Base-by-base conservation (phyloP, 1,140 invertebrate genomes). In the Colletes gigas region DNA sequence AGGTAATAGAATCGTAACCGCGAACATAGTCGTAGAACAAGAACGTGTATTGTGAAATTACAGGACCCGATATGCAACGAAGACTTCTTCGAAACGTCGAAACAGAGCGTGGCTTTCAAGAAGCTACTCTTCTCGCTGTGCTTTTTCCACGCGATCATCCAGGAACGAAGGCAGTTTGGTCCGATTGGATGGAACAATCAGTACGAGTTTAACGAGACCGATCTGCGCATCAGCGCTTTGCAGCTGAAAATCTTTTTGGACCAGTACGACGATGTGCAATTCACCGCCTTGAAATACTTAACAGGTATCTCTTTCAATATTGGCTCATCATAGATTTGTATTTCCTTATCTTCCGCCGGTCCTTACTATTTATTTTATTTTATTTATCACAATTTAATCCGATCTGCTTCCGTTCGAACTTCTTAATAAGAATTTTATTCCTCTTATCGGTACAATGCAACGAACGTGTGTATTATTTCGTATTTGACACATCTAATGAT, bases 181-280 rank as follows among this genome's bases (percentile, higher is more conserved):
- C 96, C 98, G 0, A 95, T 99, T 54, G 98, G 98, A 8, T 98
- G 98, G 98, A 99, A 99, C 92, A 98, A 98, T 87, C 96, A 96
- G 0, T 99, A 99, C 89, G 98, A 98, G 91, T 99, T 99, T 92
- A 99, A 99, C 90, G 98, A 99, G 91, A 98, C 98, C 0, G 98
- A 99, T 94, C 93, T 99, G 14, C 94, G 97, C 83, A 99, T 99
- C 83, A 96, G 96, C 89, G 96, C 97, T 59, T 95, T 97, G 73
- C 98, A 99, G 92, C 93, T 99, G 10, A 95, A 96, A 85, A 98
- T 98, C 93, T 98, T 98, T 92, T 95, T 98, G 63, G 97, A 98
- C 90, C 97, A 98, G 87, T 97, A 97, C 91, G 95, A 96, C 94
- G 96, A 97, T 66, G 96, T 99, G 3, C 98, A 98, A 89, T 98